These are phyloP conservation scores for Eonycteris spelaea DNA, from an alignment of 2,113 vertebrate genomes.

Conservation along the genomic window DNA sequence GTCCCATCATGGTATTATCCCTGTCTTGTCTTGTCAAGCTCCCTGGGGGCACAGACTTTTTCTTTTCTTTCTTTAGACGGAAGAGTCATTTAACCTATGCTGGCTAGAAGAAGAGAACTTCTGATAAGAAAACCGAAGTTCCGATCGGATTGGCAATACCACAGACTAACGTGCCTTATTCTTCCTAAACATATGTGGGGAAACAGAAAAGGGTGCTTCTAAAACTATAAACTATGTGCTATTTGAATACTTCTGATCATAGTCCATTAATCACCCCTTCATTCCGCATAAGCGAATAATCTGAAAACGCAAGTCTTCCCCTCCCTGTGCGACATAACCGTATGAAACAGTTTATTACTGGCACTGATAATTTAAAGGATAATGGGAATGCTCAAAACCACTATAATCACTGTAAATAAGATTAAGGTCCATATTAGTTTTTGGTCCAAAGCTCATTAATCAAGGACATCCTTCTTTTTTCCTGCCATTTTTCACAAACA, in stretches of 20 bases:
- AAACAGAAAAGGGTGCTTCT: not conserved
- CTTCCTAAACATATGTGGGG: not conserved
- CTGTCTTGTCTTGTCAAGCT: not conserved
- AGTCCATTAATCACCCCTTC: not conserved
- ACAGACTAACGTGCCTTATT: not conserved
- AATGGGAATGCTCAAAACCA: constrained; percentile 10
- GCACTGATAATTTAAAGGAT: not conserved
- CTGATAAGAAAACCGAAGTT: not conserved
- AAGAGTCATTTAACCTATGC: not conserved
- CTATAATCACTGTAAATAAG: not conserved
- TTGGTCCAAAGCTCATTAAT: constrained; percentile 16
- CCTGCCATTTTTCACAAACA: not conserved
- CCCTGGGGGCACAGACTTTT: not conserved
- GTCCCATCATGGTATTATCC: not conserved
- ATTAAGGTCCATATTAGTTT: not conserved
- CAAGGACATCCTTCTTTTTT: not conserved
- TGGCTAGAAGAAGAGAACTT: not conserved
- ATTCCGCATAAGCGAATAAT: constrained; percentile 21
- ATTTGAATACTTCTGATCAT: not conserved
- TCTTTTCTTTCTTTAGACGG: not conserved
- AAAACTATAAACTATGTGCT: not conserved
- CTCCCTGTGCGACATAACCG: not conserved
- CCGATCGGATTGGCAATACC: not conserved
- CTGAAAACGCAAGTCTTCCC: not conserved
- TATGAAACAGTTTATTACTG: not conserved